phyloP scores from a whole-genome alignment of 2,113 vertebrate species.

The Prietella phreatophila region DNA sequence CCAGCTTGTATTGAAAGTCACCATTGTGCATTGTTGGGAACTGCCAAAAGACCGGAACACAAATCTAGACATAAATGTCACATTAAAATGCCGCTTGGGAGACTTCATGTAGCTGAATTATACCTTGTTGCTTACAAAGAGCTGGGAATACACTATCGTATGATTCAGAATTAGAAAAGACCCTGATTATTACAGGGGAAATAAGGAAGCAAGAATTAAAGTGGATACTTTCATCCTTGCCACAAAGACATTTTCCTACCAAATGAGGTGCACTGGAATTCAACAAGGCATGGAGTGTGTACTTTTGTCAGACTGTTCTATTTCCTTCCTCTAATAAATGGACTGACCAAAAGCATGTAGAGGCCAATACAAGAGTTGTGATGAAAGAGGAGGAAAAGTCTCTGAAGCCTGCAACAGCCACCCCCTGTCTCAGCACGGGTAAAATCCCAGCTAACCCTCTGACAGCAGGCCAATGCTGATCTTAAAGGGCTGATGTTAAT shows the following conservation, averaged over 20 bases:
- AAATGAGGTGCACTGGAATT: constrained; percentile 36
- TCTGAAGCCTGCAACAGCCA: constrained; percentile 36
- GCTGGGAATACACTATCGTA: neutral
- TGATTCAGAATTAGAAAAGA: neutral
- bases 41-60: constrained; percentile 65
- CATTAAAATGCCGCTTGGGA: constrained; percentile 34
- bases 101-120: constrained; percentile 17
- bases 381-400: constrained; percentile 53
- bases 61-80: constrained; percentile 50
- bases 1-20: constrained; percentile 79
- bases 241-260: constrained; percentile 24
- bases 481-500: constrained; percentile 63
- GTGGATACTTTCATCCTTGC: constrained; percentile 5
- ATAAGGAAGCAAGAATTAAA: neutral
- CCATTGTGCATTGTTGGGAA: constrained; percentile 80
- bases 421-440: constrained; percentile 55
- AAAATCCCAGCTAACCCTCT: constrained; percentile 53
- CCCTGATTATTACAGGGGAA: neutral
- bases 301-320: constrained; percentile 40
- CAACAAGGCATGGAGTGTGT: constrained; percentile 38
- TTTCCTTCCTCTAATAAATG: constrained; percentile 56
- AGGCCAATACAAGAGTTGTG: constrained; percentile 44
- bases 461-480: constrained; percentile 64
- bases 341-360: constrained; percentile 51
- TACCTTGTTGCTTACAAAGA: constrained; percentile 30